Evolutionary conservation across 2,797 vertebrate species (phyloP).

Genomic region (Enteromius unitaeniatus): DNA sequence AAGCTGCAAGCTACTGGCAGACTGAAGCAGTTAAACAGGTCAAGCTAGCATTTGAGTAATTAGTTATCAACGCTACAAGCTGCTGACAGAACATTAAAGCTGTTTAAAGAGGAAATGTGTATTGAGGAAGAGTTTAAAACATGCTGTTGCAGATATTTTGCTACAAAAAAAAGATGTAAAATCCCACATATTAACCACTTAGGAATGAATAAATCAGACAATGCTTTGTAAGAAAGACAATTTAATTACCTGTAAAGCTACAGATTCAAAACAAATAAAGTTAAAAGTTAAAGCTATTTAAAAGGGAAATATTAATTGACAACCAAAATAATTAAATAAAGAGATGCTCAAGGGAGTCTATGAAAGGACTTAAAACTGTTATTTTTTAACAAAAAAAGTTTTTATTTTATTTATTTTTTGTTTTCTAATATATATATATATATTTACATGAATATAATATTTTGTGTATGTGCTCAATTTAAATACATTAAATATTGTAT

Average conservation of each 20-base stretch:
- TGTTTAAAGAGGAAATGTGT: background rate
- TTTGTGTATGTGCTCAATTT: background rate
- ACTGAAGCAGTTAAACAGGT: constrained; percentile 5
- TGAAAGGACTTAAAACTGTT: background rate
- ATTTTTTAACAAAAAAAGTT: no score
- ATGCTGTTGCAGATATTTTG: background rate
- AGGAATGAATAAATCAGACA: background rate
- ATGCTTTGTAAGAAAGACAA: background rate
- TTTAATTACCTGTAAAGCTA: background rate
- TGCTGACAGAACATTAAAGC: background rate
- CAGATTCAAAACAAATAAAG: background rate
- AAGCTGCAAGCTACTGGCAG: background rate
- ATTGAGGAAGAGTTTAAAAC: background rate
- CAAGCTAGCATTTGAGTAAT: constrained; percentile 1
- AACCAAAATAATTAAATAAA: background rate
- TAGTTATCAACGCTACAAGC: constrained; percentile 8
- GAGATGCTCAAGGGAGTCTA: background rate
- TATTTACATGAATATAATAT: background rate
- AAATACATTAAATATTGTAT: background rate
- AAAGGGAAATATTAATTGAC: background rate
- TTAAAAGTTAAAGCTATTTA: background rate
- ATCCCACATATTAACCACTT: background rate
- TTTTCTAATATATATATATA: background rate
- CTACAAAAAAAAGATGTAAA: background rate
- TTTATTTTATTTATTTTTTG: background rate